phyloP scores from a whole-genome alignment of 53 echinoderm and acorn worm species.

The Echinometra lucunter region DNA sequence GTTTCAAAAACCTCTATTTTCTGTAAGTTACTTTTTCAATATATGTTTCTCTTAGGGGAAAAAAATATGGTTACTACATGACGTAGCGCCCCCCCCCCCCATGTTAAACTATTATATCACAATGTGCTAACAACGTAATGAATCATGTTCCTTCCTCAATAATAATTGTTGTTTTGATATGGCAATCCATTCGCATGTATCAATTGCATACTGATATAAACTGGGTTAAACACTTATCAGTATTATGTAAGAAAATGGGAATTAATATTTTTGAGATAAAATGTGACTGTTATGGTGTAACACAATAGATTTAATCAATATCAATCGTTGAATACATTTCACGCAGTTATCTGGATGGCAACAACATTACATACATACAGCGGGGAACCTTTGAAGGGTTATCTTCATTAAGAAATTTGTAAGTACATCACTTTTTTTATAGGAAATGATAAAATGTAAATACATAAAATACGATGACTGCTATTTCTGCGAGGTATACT shows the following conservation, averaged over 20 bases:
- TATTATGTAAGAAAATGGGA: no score
- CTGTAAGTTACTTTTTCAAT: not conserved
- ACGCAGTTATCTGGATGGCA: not conserved
- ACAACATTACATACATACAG: not conserved
- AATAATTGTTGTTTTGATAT: no score
- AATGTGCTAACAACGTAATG: no score
- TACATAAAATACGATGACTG: not conserved
- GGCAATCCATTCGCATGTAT: no score
- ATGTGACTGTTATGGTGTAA: no score
- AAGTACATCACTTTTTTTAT: not conserved
- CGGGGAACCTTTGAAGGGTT: constrained; percentile 4
- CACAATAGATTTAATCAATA: no score
- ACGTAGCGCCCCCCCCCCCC: not conserved
- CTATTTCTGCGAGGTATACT: not conserved
- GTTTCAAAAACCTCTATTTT: not conserved
- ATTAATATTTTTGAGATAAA: no score
- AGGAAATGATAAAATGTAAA: not conserved
- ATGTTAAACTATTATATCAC: not conserved
- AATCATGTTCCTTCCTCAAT: no score
- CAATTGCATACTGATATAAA: not conserved
- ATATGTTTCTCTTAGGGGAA: not conserved
- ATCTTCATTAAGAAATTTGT: not conserved
- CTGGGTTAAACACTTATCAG: not conserved
- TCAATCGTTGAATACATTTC: not conserved
- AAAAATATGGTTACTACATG: not conserved